These are phyloP conservation scores for Spodoptera frugiperda DNA, from an alignment of 1,140 invertebrate genomes.

Conservation along the genomic window DNA sequence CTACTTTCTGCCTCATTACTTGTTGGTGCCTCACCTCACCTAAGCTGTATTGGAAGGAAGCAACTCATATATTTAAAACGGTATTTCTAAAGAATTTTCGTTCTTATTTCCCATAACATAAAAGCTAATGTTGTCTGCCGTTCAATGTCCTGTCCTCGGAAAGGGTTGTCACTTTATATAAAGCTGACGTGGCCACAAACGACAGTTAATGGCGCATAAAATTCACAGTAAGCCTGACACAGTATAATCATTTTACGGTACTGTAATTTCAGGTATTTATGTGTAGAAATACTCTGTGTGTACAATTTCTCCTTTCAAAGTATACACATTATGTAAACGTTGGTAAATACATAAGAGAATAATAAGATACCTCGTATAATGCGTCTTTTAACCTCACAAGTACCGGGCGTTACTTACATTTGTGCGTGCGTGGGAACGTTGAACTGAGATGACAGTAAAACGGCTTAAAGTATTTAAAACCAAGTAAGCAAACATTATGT, in stretches of 20 bases:
- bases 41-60: constrained; percentile 60
- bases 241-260: constrained; percentile 59
- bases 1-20: constrained; percentile 61
- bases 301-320: constrained; percentile 33
- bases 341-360: constrained; percentile 23
- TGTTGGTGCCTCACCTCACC: constrained; percentile 52
- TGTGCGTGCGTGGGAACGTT: background rate
- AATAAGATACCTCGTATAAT: constrained; percentile 14
- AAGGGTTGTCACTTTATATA: constrained; percentile 75
- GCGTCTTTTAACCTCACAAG: constrained; percentile 13
- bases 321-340: constrained; percentile 10
- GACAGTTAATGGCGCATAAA: constrained; percentile 77
- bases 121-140: constrained; percentile 49
- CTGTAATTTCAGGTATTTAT: constrained; percentile 52
- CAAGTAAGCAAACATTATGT: constrained; percentile 4
- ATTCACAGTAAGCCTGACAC: constrained; percentile 65
- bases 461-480: background rate
- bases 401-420: background rate
- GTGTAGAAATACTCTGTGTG: constrained; percentile 35
- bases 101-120: constrained; percentile 47
- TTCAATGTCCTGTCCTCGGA: constrained; percentile 50
- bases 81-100: constrained; percentile 48
- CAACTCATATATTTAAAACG: constrained; percentile 58
- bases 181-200: constrained; percentile 71
- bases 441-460: background rate